Conservation (phyloP, 2,113 vertebrate species). For the Heterotis niloticus region DNA sequence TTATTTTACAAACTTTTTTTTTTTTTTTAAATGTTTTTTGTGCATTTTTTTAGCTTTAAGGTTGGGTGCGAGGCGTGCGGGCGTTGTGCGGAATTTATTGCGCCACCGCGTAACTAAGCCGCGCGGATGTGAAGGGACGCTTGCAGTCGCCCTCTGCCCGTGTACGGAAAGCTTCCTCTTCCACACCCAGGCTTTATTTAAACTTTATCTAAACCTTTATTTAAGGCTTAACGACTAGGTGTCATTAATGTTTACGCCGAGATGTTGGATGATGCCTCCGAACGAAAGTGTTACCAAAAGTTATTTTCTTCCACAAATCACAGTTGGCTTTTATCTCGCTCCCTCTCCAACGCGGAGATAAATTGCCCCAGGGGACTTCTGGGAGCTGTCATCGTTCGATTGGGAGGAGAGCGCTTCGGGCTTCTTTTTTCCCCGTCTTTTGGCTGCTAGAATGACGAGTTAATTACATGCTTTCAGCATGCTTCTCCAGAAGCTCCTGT, state of each 20-base stretch:
- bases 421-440: constrained; percentile 8
- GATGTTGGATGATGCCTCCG: no score
- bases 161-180: no score
- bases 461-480: constrained; percentile 10
- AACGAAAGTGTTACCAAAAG: not conserved
- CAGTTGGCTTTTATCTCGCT: not conserved
- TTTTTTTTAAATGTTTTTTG: no score
- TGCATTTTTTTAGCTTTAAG: no score
- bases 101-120: no score
- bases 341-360: not conserved
- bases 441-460: constrained; percentile 7
- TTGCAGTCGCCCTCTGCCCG: no score
- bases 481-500: not conserved
- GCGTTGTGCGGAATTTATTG: no score
- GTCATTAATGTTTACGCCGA: not conserved
- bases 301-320: constrained; percentile 6
- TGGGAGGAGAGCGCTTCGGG: not conserved
- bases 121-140: no score
- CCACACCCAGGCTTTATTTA: not conserved
- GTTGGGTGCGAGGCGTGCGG: no score
- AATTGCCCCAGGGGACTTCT: not conserved
- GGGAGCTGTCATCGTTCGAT: not conserved
- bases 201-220: not conserved
- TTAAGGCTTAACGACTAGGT: not conserved
- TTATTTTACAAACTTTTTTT: no score